Evolutionary conservation across 2,113 vertebrate genomes (phyloP), one percentile per base, ranked within the genome.

Genomic region (Corythornis vintsioides): DNA sequence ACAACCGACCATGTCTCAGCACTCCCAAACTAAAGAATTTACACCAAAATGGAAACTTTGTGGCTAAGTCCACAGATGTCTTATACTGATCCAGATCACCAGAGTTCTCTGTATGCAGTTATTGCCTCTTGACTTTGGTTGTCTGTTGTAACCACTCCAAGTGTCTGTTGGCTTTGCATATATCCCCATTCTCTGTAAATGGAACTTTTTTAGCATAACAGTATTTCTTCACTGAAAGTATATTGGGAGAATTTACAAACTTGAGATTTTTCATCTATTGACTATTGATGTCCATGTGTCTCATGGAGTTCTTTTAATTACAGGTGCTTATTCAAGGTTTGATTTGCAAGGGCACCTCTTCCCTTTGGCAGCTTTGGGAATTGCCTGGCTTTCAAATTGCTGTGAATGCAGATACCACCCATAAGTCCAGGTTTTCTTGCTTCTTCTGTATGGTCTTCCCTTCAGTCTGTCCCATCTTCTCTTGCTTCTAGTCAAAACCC

Each of bases 1-100:
- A 81, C 65, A 71, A 64, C 59, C 91, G 45, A 74, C 35, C 2
- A 5, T 33, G 43, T 83, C 65, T 90, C 63, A 83, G 60, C 26
- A 74, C 48, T 89, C 38, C 22, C 52, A 87, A 89, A 86, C 50
- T 87, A 26, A 73, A 79, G 55, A 90, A 87, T 76, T 92, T 91
- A 76, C 19, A 89, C 40, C 43, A 82, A 42, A 75, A 85, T 8
- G 8, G n/a, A 83, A 80, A 74, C 52, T 83, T 38, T 55, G 45
- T 79, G 71, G 59, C 35, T 67, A 63, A 66, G 35, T 77, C 76
- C 43, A 77, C 56, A 73, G 69, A 56, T 86, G 64, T 22, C 48
- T 42, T 71, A 28, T n/a, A 71, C 22, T 64, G 56, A 61, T 47
- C 22, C 17, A 53, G 48, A 71, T 83, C 43, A 67, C 45, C 3